Evolutionary conservation across 1,140 invertebrate genomes (phyloP).

Genomic region (Nautilus pompilius): DNA sequence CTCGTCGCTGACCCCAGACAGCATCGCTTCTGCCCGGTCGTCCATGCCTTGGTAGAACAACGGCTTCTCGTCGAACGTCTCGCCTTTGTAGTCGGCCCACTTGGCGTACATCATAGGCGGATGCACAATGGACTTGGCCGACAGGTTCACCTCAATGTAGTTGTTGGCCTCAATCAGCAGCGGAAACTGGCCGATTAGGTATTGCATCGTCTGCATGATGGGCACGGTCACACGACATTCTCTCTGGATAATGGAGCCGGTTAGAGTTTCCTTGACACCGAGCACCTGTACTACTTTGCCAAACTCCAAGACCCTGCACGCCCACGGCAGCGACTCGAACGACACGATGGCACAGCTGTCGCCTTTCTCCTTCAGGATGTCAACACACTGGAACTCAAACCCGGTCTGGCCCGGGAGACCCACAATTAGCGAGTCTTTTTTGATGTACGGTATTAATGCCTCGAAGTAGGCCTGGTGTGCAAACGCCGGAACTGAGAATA

Average conservation of each 20-base stretch:
- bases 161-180: slow-evolving; percentile 15
- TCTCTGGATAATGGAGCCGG: slow-evolving; percentile 17
- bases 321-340: slow-evolving; percentile 35
- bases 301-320: slow-evolving; percentile 28
- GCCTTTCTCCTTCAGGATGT: slow-evolving; percentile 20
- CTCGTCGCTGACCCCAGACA: slow-evolving; percentile 28
- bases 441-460: slow-evolving; percentile 28
- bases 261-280: slow-evolving; percentile 24
- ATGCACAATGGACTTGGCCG: slow-evolving; percentile 27
- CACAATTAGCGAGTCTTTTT: slow-evolving; percentile 27
- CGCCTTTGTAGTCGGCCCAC: slow-evolving; percentile 23
- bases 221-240: slow-evolving; percentile 11
- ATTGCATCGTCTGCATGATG: slow-evolving; percentile 19
- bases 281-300: slow-evolving; percentile 27
- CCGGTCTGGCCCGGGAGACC: slow-evolving; percentile 37
- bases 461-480: slow-evolving; percentile 35
- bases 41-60: slow-evolving; percentile 39
- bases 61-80: slow-evolving; percentile 20
- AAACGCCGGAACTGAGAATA: slow-evolving; percentile 32
- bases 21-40: slow-evolving; percentile 18
- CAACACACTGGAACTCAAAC: slow-evolving; percentile 33
- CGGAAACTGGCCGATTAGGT: slow-evolving; percentile 24
- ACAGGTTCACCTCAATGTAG: slow-evolving; percentile 28
- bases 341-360: slow-evolving; percentile 15
- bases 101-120: slow-evolving; percentile 34